These are phyloP conservation scores for Syngnathus scovelli DNA, from an alignment of 2,113 vertebrate genomes.

Conservation along the genomic window DNA sequence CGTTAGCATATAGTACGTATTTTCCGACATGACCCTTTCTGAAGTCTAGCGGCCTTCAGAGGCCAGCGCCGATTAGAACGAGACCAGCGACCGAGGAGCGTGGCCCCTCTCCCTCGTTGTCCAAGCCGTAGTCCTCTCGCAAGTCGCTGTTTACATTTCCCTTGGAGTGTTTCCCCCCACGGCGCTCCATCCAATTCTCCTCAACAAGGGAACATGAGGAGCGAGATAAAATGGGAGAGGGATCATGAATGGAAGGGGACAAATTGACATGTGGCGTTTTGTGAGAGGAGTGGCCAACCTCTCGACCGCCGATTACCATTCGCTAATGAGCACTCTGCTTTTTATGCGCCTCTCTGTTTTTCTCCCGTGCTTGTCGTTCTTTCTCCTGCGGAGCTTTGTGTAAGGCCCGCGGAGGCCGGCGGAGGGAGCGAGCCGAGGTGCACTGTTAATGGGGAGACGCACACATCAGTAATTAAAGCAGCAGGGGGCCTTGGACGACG, in stretches of 20 bases:
- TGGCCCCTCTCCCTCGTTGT: slow-evolving; percentile 14
- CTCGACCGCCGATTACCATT: slow-evolving; percentile 74
- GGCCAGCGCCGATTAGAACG: slow-evolving; percentile 3
- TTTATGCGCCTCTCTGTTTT: slow-evolving; percentile 47
- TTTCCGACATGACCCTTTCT: not conserved
- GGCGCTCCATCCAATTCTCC: slow-evolving; percentile 60
- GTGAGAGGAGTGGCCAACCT: slow-evolving; percentile 65
- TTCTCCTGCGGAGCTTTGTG: slow-evolving; percentile 68
- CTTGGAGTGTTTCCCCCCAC: slow-evolving; percentile 62
- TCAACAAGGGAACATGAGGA: slow-evolving; percentile 53
- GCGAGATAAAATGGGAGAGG: slow-evolving; percentile 37
- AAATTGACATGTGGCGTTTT: slow-evolving; percentile 76
- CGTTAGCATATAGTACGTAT: not conserved
- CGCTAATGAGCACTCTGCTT: slow-evolving; percentile 72
- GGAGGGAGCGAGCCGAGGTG: slow-evolving; percentile 58
- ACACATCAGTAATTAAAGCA: slow-evolving; percentile 79
- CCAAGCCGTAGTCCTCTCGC: slow-evolving; percentile 35
- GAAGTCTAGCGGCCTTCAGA: slow-evolving; percentile 60
- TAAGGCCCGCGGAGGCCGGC: slow-evolving; percentile 47
- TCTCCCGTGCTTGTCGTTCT: slow-evolving; percentile 42
- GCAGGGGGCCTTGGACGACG: slow-evolving; percentile 63
- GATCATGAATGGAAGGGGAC: slow-evolving; percentile 63
- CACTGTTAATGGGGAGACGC: slow-evolving; percentile 67
- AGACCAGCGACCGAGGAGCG: slow-evolving; percentile 43
- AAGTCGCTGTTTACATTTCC: slow-evolving; percentile 60